Base-by-base conservation (phyloP, 2,888 invertebrate species). In the Stomorhina lunata region DNA sequence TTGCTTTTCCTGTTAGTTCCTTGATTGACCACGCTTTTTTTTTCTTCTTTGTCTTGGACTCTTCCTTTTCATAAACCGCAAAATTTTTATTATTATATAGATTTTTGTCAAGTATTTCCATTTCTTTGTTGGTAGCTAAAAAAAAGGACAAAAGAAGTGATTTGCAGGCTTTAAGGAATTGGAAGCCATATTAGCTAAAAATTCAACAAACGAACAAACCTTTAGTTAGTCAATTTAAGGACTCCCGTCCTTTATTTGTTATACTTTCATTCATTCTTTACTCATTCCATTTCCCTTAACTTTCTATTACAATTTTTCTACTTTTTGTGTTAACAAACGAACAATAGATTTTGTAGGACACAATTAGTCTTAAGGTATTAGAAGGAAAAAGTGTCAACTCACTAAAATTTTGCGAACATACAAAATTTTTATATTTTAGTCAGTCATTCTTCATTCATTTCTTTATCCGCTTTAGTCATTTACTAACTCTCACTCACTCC, bases 51-150 rank as follows among this genome's bases (percentile, higher is more conserved):
- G n/a, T n/a, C n/a, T n/a, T n/a, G n/a, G 45, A 20, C 25, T 76
- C 59, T 50, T 77, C 61, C 68, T 68, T 61, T 77, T 50, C 32
- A 40, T 9, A 43, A 77, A 77, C 76, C 76, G 76, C 76, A 77
- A 77, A 66, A 43, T 50, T 40, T 29, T 53, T 43, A 25, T 59
- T 22, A 22, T 20, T 59, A 61, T 20, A 17, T 5, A 2, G 37
- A 40, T 27, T 37, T 45, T 48, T 27, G 50, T 68, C 59, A 66
- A 66, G 76, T 76, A 77, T 61, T 68, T 40, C 4, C 27, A 15
- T 53, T 3, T 1, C 37, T 37, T 59, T 34, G 0, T 34, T 34
- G 2, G 20, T 59, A 15, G n/a, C 25, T 27, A 27, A n/a, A n/a
- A n/a, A n/a, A n/a, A n/a, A n/a, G n/a, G n/a, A n/a, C n/a, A n/a